Evolutionary conservation across 2,797 vertebrate species (phyloP).

Genomic region (Gadopsis marmoratus): DNA sequence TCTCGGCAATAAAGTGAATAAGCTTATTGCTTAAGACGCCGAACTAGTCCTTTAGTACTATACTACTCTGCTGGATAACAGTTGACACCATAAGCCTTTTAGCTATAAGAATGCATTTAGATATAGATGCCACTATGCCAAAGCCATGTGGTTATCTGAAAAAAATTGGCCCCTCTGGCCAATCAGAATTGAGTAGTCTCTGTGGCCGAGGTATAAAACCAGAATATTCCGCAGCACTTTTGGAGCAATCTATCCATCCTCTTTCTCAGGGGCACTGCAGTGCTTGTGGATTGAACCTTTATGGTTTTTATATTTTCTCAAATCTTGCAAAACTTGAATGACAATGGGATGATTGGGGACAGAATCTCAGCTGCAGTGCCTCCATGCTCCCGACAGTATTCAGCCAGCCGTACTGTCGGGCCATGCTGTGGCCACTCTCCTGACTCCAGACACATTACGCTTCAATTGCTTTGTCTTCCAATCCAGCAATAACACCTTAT

Average conservation of each 20-base stretch:
- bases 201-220: conserved; percentile 8
- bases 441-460: conserved; percentile 25
- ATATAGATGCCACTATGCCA: conserved; percentile 20
- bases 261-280: not conserved
- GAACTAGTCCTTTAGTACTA: not conserved
- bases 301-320: conserved; percentile 29
- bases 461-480: conserved; percentile 39
- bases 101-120: conserved; percentile 1
- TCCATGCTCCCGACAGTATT: conserved; percentile 32
- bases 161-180: conserved; percentile 31
- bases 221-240: conserved; percentile 20
- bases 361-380: conserved; percentile 24
- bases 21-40: not conserved
- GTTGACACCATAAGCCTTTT: conserved; percentile 22
- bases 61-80: conserved; percentile 12
- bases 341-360: conserved; percentile 22
- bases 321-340: conserved; percentile 51
- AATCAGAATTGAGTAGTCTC: conserved; percentile 20
- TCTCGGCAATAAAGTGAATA: not conserved
- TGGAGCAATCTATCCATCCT: not conserved
- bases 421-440: conserved; percentile 8
- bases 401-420: conserved; percentile 29
- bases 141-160: conserved; percentile 28
- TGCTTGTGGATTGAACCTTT: conserved; percentile 29
- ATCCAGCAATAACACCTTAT: conserved; percentile 28